Base-by-base conservation (phyloP, 1,140 invertebrate species). In the Platyscapa corneri region DNA sequence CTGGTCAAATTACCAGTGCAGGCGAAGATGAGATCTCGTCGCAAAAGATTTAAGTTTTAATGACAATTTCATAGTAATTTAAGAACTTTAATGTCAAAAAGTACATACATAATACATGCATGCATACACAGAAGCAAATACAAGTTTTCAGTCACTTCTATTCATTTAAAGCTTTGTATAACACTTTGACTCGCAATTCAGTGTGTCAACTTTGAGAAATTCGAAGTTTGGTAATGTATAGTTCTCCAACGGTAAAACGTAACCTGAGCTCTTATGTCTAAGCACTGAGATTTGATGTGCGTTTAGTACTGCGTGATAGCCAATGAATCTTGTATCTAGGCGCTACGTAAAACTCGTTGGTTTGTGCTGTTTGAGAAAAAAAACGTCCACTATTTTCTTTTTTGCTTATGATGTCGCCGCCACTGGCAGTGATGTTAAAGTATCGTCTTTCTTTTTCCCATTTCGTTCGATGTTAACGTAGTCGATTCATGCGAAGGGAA, bases 51-150 rank as follows among this genome's bases (percentile, higher is more conserved):
- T 79, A 65, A 81, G 46, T 79, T 84, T 53, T 84, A 84, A 76
- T 0, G 46, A 70, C 76, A 81, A 80, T 77, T 85, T 80, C 72
- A 82, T 81, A 82, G 70, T 70, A 65, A 77, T 77, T 77, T 85
- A 77, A 81, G 78, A 39, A 75, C 39, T 75, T 75, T 34, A 65
- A 74, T 32, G 46, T 74, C 34, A 49, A 60, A 56, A 74, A n/a
- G 46, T 46, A 84, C 46, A 84, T 20, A 39, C 32, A 34, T 5
- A 82, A 30, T 39, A 46, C 49, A 83, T 30, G 39, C 49, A 65
- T 64, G 42, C 53, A 32, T 76, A 60, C 27, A 83, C 37, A 60
- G 7, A 76, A 64, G 8, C 14, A 30, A 70, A 70, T 12, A 39
- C 70, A n/a, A 74, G 23, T 74, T 74, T 20, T 74, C 37, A 42